Evolutionary conservation across 1,140 invertebrate genomes (phyloP).

Genomic region (Drosophila saltans): DNA sequence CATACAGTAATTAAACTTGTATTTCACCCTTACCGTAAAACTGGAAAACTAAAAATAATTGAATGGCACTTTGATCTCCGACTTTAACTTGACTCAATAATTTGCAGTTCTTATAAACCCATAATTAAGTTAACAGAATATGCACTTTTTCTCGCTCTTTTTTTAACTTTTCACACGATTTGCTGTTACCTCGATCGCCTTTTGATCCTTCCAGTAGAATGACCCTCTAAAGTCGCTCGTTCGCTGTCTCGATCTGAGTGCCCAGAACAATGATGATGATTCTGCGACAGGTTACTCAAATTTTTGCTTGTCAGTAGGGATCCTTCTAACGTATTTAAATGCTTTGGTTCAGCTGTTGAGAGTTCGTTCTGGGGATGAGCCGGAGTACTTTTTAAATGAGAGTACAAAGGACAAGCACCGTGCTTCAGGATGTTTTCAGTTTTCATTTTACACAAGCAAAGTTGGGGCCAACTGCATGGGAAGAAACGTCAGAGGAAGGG

Average conservation of each 20-base stretch:
- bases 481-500: constrained; percentile 18
- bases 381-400: constrained; percentile 63
- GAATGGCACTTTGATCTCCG: too few relatives aligned
- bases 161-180: neutral
- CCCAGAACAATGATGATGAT: constrained; percentile 33
- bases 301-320: constrained; percentile 63
- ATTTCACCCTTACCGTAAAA: too few relatives aligned
- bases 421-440: constrained; percentile 77
- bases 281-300: constrained; percentile 55
- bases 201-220: constrained; percentile 57
- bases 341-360: constrained; percentile 47
- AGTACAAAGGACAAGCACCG: constrained; percentile 66
- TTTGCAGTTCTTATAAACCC: too few relatives aligned
- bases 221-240: constrained; percentile 60
- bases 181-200: constrained; percentile 59
- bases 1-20: too few relatives aligned
- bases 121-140: neutral
- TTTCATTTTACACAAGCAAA: constrained; percentile 72
- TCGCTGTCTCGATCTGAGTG: constrained; percentile 70
- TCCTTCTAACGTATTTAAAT: constrained; percentile 38
- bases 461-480: constrained; percentile 23
- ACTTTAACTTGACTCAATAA: too few relatives aligned
- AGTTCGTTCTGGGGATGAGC: constrained; percentile 66
- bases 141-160: neutral
- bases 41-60: too few relatives aligned